Base-by-base conservation (phyloP, 2,113 vertebrate species). In the Elephas maximus region DNA sequence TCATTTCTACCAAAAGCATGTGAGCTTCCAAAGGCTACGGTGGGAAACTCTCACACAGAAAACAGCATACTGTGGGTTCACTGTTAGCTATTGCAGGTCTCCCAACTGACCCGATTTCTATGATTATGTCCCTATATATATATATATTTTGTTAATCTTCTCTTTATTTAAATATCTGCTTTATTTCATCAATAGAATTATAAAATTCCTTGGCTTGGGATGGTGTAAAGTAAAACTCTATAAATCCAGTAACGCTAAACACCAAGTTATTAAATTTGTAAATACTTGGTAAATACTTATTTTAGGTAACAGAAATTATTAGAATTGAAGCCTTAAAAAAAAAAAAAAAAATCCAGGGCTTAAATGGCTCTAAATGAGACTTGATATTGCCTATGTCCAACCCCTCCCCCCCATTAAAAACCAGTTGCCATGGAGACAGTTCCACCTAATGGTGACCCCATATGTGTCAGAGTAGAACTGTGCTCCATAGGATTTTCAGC, bases 1-100 rank as follows among this genome's bases (percentile, higher is more conserved):
- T 92, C 81, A 92, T 86, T 82, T 90, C 63, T 78, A 11, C 44
- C 20, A 83, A 91, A 85, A 95, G 20, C n/a, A 8, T 74, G 28
- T 62, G 67, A 86, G 44, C 21, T 14, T 93, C 78, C 80, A 84
- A 95, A 93, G 89, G 18, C 57, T 89, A 8, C 17, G 37, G 37
- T 87, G n/a, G 44, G 62, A 90, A 90, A 53, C 28, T 18, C 44
- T 62, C 45, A 44, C n/a, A 69, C 67, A 83, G 79, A 89, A 95
- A 89, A 76, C 65, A 9, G 14, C 33, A 23, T 74, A 67, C 57
- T 20, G 8, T 67, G 28, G 3, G 1, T 44, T 82, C 6, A n/a
- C 48, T 71, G 11, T 17, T 63, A 65, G 20, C 8, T 37, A 8
- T 30, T n/a, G 17, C 21, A 76, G 4, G 3, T 9, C 45, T 20